Percentiles rank a stretch among this genome's conserved stretches.
phyloP scores from a whole-genome alignment of 2,113 vertebrate genomes.

The Herpetotheres cachinnans region DNA sequence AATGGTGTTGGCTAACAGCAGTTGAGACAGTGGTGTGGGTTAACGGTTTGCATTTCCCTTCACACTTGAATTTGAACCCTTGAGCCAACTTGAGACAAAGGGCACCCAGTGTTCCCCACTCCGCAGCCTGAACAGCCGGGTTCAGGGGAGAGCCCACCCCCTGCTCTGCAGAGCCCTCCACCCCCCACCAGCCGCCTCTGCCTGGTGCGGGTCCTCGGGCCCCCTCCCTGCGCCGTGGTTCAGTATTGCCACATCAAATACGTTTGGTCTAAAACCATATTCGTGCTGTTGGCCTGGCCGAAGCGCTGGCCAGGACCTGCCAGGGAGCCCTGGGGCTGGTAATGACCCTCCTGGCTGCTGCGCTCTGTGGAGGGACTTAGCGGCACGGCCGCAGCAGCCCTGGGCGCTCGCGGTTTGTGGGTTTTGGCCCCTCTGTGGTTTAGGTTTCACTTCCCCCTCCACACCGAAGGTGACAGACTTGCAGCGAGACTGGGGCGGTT shows the following conservation, averaged over 20 bases:
- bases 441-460: not conserved
- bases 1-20: accelerated
- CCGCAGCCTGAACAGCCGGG: not conserved
- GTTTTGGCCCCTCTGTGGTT: not conserved
- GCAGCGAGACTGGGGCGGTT: accelerated
- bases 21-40: not conserved
- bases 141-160: accelerated
- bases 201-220: accelerated
- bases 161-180: too few relatives aligned
- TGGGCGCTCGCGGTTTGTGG: accelerated
- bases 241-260: accelerated
- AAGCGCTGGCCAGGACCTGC: accelerated
- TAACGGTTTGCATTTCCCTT: not conserved
- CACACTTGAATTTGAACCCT: accelerated
- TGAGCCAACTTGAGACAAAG: not conserved
- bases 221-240: accelerated
- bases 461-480: not conserved
- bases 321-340: accelerated
- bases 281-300: accelerated
- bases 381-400: accelerated
- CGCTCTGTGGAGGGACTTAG: accelerated
- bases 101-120: not conserved
- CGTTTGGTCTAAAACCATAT: accelerated
- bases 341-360: not conserved
- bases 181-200: not conserved